Evolutionary conservation across 2,113 vertebrate species (phyloP), one percentile per base, ranked within the genome.

Genomic region (Zapus hudsonius): DNA sequence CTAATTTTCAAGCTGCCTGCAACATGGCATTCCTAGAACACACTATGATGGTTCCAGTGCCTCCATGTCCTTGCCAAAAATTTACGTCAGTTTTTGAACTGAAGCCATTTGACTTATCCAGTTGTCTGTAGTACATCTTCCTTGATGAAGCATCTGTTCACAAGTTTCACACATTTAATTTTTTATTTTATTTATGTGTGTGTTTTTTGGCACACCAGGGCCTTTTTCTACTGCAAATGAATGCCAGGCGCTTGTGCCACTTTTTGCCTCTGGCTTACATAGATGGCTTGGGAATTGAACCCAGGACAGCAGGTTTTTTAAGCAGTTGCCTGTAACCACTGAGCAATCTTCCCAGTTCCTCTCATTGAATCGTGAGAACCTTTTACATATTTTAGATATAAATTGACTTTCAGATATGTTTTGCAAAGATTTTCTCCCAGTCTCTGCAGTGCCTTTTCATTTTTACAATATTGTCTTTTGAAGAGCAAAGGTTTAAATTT

Each of bases 401-500:
- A 86, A 29, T 47, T 5, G 11, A 27, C 66, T 89, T 76, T 55
- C 70, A 83, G 31, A 44, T 31, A 85, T 47, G 6, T 85, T 84
- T 67, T 74, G 15, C 8, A 66, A 81, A 87, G 76, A 72, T 79
- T 84, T 94, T 90, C 25, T 91, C 73, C 36, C 9, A 5, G 12
- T 87, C 57, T 75, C n/a, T 78, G 23, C 19, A 42, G 42, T 44
- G 61, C 61, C 47, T 67, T 88, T 75, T 52, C 15, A 19, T 52
- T 93, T 82, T 87, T 2, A n/a, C 20, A 70, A 31, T 2, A 40
- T 29, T 64, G 11, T 36, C 66, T 80, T 74, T 74, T 57, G 44
- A 89, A 79, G 59, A 79, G 6, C 15, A 81, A 92, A 36, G 11
- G n/a, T 89, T 42, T 86, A 36, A 33, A 61, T 67, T 81, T 92